These are phyloP conservation scores for Tenthredo livida DNA, from an alignment of 2,888 invertebrate species.

Conservation along the genomic window DNA sequence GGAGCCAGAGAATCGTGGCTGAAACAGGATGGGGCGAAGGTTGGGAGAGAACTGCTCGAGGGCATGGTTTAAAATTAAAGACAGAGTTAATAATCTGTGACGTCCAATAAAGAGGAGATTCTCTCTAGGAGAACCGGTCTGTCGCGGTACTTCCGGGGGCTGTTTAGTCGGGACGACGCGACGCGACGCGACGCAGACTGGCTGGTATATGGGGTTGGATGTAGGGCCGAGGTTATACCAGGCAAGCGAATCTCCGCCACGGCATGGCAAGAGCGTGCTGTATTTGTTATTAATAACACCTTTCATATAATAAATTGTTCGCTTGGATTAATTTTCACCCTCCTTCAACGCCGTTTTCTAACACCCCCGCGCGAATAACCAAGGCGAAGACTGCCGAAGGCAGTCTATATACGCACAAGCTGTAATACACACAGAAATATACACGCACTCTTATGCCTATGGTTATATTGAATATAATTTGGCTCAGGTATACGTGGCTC, in stretches of 20 bases:
- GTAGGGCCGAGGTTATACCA: constrained; percentile 1
- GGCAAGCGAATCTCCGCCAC: not conserved
- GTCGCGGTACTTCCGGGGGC: constrained; percentile 46
- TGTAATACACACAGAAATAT: not conserved
- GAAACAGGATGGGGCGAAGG: not conserved
- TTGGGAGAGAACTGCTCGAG: not conserved
- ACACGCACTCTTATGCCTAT: not conserved
- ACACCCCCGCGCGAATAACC: not conserved
- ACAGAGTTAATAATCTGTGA: constrained; percentile 50
- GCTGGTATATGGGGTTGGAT: not conserved
- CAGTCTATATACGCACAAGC: constrained; percentile 9
- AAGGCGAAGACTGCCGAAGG: not conserved
- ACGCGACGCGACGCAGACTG: not conserved
- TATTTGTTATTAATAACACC: constrained; percentile 53
- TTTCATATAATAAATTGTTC: constrained; percentile 56
- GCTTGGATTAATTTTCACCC: constrained; percentile 52
- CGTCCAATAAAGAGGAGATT: constrained; percentile 45
- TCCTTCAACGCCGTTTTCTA: constrained; percentile 32
- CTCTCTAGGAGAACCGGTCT: constrained; percentile 13
- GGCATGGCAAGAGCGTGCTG: constrained; percentile 14
- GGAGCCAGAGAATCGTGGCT: not conserved
- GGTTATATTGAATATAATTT: not conserved
- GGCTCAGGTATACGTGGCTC: not conserved
- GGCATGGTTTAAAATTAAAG: constrained; percentile 46
- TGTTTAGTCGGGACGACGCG: constrained; percentile 15